A percentile compares a stretch with the other conserved stretches of the same genome.
These are phyloP conservation scores for Hirundo rustica DNA, from an alignment of 2,797 vertebrate genomes.

Conservation along the genomic window DNA sequence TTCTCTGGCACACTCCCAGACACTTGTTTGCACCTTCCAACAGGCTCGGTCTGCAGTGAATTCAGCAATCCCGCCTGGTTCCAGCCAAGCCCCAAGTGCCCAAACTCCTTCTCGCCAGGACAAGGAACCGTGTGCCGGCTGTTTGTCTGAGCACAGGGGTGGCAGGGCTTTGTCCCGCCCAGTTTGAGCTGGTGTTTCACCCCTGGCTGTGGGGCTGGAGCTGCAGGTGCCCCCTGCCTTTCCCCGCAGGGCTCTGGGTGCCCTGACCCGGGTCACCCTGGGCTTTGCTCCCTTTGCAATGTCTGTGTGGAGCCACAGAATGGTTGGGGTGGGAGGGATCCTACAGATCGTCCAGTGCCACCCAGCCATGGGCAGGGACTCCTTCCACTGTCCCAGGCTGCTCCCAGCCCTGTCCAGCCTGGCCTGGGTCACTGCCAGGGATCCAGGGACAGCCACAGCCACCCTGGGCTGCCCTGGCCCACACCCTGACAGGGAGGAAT, in stretches of 20 bases:
- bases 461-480: not conserved
- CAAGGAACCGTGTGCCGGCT: not conserved
- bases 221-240: not conserved
- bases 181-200: not conserved
- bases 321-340: not conserved
- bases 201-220: not conserved
- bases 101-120: not conserved
- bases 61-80: not conserved
- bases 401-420: not conserved
- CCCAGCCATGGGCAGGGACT: not conserved
- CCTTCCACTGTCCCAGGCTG: accelerated
- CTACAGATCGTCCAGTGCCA: accelerated
- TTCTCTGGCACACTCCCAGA: not conserved
- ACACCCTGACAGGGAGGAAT: accelerated
- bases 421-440: not conserved
- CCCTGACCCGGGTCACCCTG: not conserved
- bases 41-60: not conserved
- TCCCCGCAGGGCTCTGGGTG: not conserved
- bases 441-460: not conserved
- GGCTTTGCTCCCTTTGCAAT: accelerated
- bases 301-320: too few relatives aligned
- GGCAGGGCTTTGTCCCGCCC: not conserved
- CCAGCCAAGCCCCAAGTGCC: not conserved
- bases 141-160: not conserved
- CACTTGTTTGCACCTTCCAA: not conserved